Evolutionary conservation across 2,797 vertebrate genomes (phyloP), one percentile per base, ranked within the genome.

Genomic region (Sebastes iracundus): DNA sequence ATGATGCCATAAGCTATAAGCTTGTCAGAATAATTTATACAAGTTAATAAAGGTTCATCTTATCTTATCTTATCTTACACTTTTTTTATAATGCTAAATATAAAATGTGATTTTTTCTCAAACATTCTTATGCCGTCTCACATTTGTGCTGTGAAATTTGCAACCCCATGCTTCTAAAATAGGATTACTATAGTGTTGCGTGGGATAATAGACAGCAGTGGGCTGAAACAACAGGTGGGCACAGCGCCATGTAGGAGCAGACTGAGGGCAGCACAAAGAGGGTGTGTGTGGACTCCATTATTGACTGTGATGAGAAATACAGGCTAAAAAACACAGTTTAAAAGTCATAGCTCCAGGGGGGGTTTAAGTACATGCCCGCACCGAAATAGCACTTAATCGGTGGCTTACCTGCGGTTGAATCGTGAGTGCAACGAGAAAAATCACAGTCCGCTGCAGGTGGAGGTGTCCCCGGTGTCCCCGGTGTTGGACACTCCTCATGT

Each of bases 321-420:
- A 61, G 4, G 25, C 42, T 68, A n/a, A 75, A n/a, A 75, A 81
- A 8, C 77, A 79, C 63, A 81, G 79, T 61, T 46, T 78, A 65
- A 84, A 87, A 84, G 77, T 87, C 77, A 38, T 38, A 35, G 73
- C 72, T 18, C 20, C 27, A 38, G 27, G 60, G 75, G 87, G 76
- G 87, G 75, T 89, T 92, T 83, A 92, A 88, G 87, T n/a, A 63
- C 81, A 79, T 60, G 82, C 25, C 25, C 27, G 87, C 88, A 38
- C 91, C 46, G 75, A 91, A 95, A 95, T 95, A 96, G 94, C 87
- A 79, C 89, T 88, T 93, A 94, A 95, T 95, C 91, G 62, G 90
- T 78, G 81, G 93, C 94, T 96, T 95, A 96, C 96, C 95, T 94
- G 95, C 63, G 93, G 89, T 71, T 96, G 95, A 55, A 95, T 76